phyloP scores from a whole-genome alignment of 2,113 vertebrate species.

The Elachura formosa region DNA sequence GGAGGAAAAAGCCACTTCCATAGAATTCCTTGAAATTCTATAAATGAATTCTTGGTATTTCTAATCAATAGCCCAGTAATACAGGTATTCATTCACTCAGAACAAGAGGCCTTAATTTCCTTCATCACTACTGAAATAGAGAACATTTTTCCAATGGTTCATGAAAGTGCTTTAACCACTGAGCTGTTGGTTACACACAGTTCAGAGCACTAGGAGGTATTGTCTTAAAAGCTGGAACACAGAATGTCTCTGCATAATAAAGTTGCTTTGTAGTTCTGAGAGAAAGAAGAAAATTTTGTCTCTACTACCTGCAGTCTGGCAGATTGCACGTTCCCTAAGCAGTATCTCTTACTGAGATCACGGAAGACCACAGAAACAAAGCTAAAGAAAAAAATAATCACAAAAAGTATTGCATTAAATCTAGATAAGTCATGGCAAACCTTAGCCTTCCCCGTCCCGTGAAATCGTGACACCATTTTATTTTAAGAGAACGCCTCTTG shows the following conservation, averaged over 20 bases:
- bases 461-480: not conserved
- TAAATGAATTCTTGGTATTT: not conserved
- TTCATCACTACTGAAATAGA: not conserved
- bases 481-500: not conserved
- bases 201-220: not conserved
- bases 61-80: not conserved
- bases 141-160: not conserved
- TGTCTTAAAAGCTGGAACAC: not conserved
- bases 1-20: not conserved
- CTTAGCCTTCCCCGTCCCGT: not conserved
- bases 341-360: not conserved
- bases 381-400: not conserved
- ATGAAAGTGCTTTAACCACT: not conserved
- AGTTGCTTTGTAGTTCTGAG: not conserved
- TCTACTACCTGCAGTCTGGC: not conserved
- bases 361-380: not conserved
- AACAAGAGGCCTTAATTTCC: not conserved
- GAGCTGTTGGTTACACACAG: not conserved
- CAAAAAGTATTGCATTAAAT: not conserved
- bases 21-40: not conserved
- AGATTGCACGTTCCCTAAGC: not conserved
- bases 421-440: not conserved
- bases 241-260: not conserved
- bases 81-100: not conserved
- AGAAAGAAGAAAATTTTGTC: not conserved